phyloP scores from a whole-genome alignment of 1,140 invertebrate species.

The Camponotus vicinus region DNA sequence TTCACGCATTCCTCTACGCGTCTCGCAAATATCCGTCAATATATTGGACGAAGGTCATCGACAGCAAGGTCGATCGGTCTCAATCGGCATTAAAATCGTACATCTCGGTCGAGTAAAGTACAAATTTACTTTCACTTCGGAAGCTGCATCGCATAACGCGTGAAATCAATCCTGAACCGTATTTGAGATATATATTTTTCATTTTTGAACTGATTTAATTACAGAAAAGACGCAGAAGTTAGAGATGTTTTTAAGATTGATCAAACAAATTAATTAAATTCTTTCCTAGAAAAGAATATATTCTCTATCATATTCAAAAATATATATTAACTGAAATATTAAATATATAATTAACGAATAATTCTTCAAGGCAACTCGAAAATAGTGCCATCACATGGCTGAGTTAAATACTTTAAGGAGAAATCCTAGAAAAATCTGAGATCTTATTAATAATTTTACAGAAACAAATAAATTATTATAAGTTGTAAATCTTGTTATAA shows the following conservation, averaged over 20 bases:
- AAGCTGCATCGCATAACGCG: constrained; percentile 3
- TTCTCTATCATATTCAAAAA: neutral
- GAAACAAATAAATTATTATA: neutral
- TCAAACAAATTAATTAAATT: neutral
- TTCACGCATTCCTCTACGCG: constrained; percentile 44
- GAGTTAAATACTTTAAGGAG: neutral
- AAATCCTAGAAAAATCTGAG: neutral
- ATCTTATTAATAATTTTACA: neutral
- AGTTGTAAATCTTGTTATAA: neutral
- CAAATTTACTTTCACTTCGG: constrained; percentile 48
- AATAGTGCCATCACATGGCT: neutral
- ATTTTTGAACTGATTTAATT: constrained; percentile 29
- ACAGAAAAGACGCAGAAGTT: neutral
- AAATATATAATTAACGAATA: neutral
- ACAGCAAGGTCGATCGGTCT: constrained; percentile 60
- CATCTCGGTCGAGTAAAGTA: constrained; percentile 15
- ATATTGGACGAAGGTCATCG: constrained; percentile 52
- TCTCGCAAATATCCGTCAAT: constrained; percentile 9
- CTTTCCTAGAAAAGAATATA: neutral
- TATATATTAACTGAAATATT: neutral
- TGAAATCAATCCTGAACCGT: neutral
- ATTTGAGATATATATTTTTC: neutral
- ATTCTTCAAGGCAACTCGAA: neutral
- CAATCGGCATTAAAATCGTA: constrained; percentile 33
- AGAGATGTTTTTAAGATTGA: neutral